Conservation (phyloP, 2,888 invertebrate genomes). For the Mythimna loreyi region DNA sequence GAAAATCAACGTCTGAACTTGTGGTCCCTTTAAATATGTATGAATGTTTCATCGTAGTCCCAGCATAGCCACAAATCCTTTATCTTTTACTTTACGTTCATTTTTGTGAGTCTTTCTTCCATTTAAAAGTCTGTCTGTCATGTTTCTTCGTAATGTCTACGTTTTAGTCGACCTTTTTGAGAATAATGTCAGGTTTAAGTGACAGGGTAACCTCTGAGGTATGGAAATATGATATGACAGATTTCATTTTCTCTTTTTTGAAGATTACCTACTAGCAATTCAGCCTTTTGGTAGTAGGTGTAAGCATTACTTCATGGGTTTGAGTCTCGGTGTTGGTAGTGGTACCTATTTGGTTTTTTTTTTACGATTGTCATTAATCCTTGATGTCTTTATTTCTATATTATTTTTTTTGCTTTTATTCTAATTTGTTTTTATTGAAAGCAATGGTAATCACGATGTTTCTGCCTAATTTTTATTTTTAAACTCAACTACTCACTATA, state of each 20-base stretch:
- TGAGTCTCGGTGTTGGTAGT: background rate
- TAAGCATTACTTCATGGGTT: too few species aligned
- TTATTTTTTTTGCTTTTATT: too few species aligned
- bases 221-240: constrained; percentile 24
- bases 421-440: too few species aligned
- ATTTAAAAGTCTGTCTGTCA: constrained; percentile 54
- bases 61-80: constrained; percentile 31
- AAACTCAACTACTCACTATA: too few species aligned
- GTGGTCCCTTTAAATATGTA: constrained; percentile 58
- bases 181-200: constrained; percentile 43
- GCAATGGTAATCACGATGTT: too few species aligned
- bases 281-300: background rate
- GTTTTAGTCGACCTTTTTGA: constrained; percentile 36
- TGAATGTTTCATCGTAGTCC: constrained; percentile 47
- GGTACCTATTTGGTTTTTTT: too few species aligned
- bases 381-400: too few species aligned
- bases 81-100: constrained; percentile 38
- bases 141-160: constrained; percentile 32
- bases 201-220: constrained; percentile 28
- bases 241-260: constrained; percentile 3
- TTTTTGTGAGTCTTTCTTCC: constrained; percentile 43
- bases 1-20: constrained; percentile 49
- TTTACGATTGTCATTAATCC: too few species aligned
- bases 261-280: background rate
- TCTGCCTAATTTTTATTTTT: background rate